Base-by-base conservation (phyloP, 2,888 invertebrate species). In the Ecliptopera silaceata region DNA sequence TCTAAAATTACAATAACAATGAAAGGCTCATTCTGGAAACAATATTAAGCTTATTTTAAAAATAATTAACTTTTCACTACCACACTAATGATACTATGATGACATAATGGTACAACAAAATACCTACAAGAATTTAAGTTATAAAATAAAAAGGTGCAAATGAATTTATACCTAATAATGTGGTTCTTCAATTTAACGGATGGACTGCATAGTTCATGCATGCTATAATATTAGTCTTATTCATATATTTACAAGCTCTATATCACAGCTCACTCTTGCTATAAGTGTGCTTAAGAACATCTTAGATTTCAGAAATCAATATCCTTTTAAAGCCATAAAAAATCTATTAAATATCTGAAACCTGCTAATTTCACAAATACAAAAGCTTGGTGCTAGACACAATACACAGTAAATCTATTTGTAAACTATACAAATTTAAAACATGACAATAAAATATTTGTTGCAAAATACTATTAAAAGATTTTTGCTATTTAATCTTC, bases 231-330 rank as follows among this genome's bases (percentile, higher is more conserved):
- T 65, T 62, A 63, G 65, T 61, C 64, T 70, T 50, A 54, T 43
- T 79, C 1, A 42, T 26, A 22, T 80, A 84, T 83, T 83, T 86
- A 88, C 85, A 88, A 83, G 82, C 85, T 77, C 84, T 88, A 87
- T 89, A 90, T 89, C 89, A 90, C 90, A 88, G 88, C 88, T 86
- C 81, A 84, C 69, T 82, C 79, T 82, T 80, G 81, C 75, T 79
- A 81, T 69, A 72, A 77, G 71, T 76, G 77, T 77, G 77, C 75
- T 46, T 45, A 39, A 56, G 51, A 42, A 62, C 47, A 54, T 46
- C 10, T 51, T 46, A 29, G 56, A 61, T 59, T 54, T 49, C 29
- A 50, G 20, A 49, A 49, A 58, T 54, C 53, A 39, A 56, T 45
- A 13, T 42, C 44, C 26, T n/a, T 15, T 46, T 29, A 34, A 34